Evolutionary conservation across 2,888 invertebrate genomes (phyloP).

Genomic region (Brachylomia viminalis): DNA sequence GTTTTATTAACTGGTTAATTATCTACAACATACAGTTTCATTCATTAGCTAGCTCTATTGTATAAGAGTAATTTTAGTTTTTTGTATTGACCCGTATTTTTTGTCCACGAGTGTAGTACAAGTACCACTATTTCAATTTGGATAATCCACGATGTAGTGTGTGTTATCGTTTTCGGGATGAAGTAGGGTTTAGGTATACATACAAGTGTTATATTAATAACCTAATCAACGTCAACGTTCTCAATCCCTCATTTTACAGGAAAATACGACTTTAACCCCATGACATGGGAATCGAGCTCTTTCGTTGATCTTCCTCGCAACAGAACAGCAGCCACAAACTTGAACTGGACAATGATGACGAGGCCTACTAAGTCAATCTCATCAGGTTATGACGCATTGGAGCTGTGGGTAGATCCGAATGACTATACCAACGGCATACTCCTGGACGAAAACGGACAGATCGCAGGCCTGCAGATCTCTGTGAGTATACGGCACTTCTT

Average conservation of each 20-base stretch:
- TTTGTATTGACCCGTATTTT: too few species aligned
- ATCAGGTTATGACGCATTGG: background rate
- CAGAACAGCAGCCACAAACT: rapidly evolving
- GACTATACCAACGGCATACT: background rate
- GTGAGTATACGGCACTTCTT: constrained; percentile 2
- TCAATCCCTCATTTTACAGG: constrained; percentile 7
- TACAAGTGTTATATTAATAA: background rate
- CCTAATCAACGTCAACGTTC: background rate
- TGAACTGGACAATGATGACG: rapidly evolving
- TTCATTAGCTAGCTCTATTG: too few species aligned
- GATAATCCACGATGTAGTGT: background rate
- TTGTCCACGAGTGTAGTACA: too few species aligned
- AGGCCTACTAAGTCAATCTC: background rate
- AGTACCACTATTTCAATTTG: too few species aligned
- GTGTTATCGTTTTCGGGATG: background rate
- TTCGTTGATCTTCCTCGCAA: background rate
- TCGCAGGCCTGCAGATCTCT: background rate
- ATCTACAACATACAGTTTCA: too few species aligned
- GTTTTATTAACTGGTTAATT: too few species aligned
- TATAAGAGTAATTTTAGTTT: too few species aligned
- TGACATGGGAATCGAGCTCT: rapidly evolving
- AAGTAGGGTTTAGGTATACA: background rate
- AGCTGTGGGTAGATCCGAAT: background rate
- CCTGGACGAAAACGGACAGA: background rate
- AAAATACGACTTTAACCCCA: rapidly evolving